Evolutionary conservation across 2,888 invertebrate species (phyloP).

Genomic region (Chrysodeixis includens): DNA sequence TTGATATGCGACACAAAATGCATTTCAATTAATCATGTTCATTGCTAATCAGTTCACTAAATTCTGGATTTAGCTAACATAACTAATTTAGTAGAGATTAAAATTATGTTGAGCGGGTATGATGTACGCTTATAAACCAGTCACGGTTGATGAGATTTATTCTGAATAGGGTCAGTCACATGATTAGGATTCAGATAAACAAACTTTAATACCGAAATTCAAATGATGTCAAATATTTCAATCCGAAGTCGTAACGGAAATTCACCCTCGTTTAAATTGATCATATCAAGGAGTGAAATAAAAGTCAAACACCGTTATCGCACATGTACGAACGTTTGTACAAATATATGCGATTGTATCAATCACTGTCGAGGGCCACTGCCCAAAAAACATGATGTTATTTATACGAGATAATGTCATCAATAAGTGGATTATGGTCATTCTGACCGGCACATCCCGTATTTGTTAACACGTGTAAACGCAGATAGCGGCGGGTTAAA

Average conservation of each 20-base stretch:
- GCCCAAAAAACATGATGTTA: slow-evolving; percentile 54
- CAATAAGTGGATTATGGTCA: slow-evolving; percentile 82
- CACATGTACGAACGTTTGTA: slow-evolving; percentile 39
- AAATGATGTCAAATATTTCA: not conserved
- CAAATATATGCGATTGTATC: slow-evolving; percentile 64
- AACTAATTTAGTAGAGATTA: not conserved
- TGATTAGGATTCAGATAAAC: not conserved
- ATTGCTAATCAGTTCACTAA: too few relatives aligned
- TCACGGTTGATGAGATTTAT: not conserved
- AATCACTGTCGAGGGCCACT: slow-evolving; percentile 72
- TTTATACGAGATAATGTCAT: slow-evolving; percentile 74
- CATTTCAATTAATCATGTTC: not conserved
- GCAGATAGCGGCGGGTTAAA: slow-evolving; percentile 50
- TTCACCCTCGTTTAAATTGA: slow-evolving; percentile 34
- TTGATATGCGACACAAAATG: not conserved
- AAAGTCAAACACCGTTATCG: slow-evolving; percentile 51
- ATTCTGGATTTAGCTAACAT: not conserved
- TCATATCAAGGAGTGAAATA: slow-evolving; percentile 45
- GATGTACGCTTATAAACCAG: not conserved
- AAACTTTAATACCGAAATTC: not conserved
- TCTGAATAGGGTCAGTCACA: slow-evolving; percentile 1
- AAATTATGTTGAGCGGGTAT: not conserved
- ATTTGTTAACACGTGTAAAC: slow-evolving; percentile 81
- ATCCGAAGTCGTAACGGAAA: slow-evolving; percentile 41
- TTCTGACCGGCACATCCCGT: slow-evolving; percentile 66